Evolutionary conservation across 2,797 vertebrate species (phyloP).

Genomic region (Cyprinodon diabolis): DNA sequence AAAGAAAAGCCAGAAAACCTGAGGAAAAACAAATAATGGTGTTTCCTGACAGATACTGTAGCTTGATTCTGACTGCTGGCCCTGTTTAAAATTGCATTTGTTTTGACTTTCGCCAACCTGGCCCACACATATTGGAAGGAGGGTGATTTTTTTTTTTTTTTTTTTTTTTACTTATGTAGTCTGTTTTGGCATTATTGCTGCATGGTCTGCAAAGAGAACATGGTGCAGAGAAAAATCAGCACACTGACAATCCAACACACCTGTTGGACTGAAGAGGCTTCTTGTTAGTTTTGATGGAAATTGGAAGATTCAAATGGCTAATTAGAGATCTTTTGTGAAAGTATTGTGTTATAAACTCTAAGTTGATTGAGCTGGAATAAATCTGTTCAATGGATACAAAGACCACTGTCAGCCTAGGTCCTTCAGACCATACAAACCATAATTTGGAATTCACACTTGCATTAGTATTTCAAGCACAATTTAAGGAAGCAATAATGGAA

Average conservation of each 20-base stretch:
- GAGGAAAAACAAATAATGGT: conserved; percentile 62
- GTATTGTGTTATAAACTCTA: neutral
- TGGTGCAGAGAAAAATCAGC: conserved; percentile 29
- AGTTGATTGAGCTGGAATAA: neutral
- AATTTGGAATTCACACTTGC: too few species aligned
- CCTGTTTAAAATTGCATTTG: conserved; percentile 59
- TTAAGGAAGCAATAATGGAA: neutral
- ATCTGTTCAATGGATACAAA: neutral
- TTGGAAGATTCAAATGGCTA: neutral
- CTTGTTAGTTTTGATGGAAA: neutral
- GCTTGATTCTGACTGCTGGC: conserved; percentile 58
- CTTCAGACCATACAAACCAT: too few species aligned
- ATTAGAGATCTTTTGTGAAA: neutral
- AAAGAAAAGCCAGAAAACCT: conserved; percentile 49
- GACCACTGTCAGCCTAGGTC: too few species aligned
- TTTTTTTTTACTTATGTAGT: neutral
- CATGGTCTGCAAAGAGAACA: conserved; percentile 24
- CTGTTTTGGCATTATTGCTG: conserved; percentile 44
- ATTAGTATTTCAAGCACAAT: neutral
- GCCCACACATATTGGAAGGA: conserved; percentile 56
- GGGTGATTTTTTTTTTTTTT: conserved; percentile 26
- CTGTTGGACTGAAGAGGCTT: neutral
- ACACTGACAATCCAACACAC: conserved; percentile 10
- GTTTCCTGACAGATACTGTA: conserved; percentile 61
- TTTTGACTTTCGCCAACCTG: conserved; percentile 61